Evolutionary conservation across 2,113 vertebrate species (phyloP).

Genomic region (Albula goreensis): DNA sequence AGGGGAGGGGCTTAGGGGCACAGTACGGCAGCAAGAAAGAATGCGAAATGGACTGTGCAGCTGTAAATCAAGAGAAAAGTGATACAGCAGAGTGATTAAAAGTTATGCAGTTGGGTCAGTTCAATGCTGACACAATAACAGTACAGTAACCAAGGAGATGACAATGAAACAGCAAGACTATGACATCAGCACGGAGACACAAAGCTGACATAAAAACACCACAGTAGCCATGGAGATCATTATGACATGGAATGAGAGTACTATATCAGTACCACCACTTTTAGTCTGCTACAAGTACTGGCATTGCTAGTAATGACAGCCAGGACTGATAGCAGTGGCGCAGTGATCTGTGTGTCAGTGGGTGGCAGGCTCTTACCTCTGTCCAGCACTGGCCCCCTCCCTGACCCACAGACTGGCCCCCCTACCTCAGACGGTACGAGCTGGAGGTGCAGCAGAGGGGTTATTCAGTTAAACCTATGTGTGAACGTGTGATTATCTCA

Average conservation of each 20-base stretch:
- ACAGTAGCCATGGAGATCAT: neutral
- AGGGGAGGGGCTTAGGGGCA: conserved; percentile 56
- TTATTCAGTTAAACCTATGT: neutral
- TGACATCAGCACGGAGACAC: too few species aligned
- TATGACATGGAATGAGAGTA: too few species aligned
- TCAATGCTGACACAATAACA: neutral
- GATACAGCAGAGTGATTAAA: neutral
- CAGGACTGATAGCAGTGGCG: neutral
- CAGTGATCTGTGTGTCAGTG: neutral
- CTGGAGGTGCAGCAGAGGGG: conserved; percentile 34
- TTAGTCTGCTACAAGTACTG: too few species aligned
- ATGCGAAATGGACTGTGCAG: conserved; percentile 43
- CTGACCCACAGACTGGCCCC: conserved; percentile 46
- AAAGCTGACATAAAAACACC: too few species aligned
- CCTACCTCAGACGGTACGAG: conserved; percentile 41
- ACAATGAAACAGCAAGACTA: too few species aligned
- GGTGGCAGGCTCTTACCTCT: conserved; percentile 48
- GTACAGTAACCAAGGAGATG: too few species aligned
- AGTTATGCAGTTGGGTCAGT: neutral
- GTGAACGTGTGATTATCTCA: too few species aligned
- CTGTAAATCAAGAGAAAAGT: conserved; percentile 48
- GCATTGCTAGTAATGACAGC: too few species aligned
- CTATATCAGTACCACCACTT: too few species aligned
- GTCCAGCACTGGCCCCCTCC: conserved; percentile 43
- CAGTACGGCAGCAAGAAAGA: conserved; percentile 62